These are phyloP conservation scores for Pipistrellus nathusii DNA, from an alignment of 2,797 vertebrate genomes.

Conservation along the genomic window DNA sequence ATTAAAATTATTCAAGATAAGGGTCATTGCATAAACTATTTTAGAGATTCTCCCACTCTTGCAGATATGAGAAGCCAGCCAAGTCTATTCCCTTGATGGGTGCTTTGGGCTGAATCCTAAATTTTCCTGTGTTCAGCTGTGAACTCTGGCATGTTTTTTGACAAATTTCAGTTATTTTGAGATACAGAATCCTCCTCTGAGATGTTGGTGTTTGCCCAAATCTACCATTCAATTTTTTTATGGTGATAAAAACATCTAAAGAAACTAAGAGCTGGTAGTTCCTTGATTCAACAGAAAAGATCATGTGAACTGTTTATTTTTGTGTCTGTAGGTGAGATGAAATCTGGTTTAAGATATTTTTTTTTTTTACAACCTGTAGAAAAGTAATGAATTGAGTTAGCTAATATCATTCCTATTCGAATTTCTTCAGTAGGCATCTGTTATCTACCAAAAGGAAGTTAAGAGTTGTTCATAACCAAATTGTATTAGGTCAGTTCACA, in stretches of 20 bases:
- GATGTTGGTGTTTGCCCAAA: background rate
- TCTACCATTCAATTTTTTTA: background rate
- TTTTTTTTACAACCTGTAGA: background rate
- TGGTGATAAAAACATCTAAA: constrained; percentile 9
- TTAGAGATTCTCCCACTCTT: background rate
- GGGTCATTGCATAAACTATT: background rate
- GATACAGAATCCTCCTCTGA: background rate
- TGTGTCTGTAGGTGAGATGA: background rate
- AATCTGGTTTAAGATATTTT: background rate
- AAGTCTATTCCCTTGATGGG: background rate
- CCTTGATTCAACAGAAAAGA: background rate
- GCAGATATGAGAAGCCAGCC: background rate
- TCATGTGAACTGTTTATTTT: background rate
- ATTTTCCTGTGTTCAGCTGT: background rate
- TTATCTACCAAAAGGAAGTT: background rate
- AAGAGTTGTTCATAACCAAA: background rate
- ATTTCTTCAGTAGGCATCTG: background rate
- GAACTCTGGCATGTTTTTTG: background rate
- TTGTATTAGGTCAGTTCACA: background rate
- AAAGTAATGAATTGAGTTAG: background rate
- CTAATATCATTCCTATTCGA: background rate
- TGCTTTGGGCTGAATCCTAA: background rate
- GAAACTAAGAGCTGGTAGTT: background rate
- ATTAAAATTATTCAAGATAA: constrained; percentile 3
- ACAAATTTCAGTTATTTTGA: background rate